These are phyloP conservation scores for Alloplasta piceator DNA, from an alignment of 2,888 invertebrate genomes.

Conservation along the genomic window DNA sequence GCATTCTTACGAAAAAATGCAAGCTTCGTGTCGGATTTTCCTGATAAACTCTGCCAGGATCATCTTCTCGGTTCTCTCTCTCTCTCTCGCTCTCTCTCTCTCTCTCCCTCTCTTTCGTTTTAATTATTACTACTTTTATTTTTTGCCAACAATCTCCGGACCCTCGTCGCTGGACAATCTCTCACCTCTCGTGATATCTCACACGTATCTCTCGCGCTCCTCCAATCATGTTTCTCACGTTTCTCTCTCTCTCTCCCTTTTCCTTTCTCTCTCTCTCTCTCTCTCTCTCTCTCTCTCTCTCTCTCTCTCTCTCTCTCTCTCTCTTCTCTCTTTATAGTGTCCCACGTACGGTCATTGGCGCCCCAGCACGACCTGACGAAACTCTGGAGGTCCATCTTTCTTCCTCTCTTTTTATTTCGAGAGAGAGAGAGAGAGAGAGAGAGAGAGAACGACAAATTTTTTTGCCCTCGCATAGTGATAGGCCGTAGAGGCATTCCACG, in stretches of 20 bases:
- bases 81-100: background rate
- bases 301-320: slow-evolving; percentile 25
- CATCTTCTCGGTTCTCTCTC: slow-evolving; percentile 14
- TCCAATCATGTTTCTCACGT: slow-evolving; percentile 35
- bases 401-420: no score
- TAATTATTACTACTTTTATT: slow-evolving; percentile 41
- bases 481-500: slow-evolving; percentile 77
- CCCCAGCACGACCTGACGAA: slow-evolving; percentile 41
- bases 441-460: slow-evolving; percentile 66
- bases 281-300: background rate
- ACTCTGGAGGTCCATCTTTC: slow-evolving; percentile 13
- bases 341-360: slow-evolving; percentile 56
- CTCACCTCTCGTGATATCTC: slow-evolving; percentile 52
- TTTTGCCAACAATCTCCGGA: slow-evolving; percentile 19
- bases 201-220: slow-evolving; percentile 49
- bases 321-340: background rate
- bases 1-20: no score
- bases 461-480: slow-evolving; percentile 78
- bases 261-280: slow-evolving; percentile 30
- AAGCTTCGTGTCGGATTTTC: slow-evolving; percentile 72
- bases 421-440: no score
- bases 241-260: background rate
- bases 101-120: slow-evolving; percentile 21
- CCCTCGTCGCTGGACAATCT: slow-evolving; percentile 25
- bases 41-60: slow-evolving; percentile 25